Evolutionary conservation across 2,888 invertebrate species (phyloP).

Genomic region (Cerceris ruficornis): DNA sequence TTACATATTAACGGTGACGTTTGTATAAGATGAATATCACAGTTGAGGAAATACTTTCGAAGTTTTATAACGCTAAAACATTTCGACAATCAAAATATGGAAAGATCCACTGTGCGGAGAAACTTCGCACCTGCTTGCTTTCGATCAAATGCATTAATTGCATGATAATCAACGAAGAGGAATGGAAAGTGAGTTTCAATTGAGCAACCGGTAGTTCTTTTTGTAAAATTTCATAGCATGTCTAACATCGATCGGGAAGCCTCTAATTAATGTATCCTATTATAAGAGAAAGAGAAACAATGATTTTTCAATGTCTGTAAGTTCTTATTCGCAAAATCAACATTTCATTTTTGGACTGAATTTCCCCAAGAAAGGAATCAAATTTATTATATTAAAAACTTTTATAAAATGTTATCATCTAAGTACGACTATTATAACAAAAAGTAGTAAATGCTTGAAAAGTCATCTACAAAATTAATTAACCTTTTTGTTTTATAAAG

Average conservation of each 20-base stretch:
- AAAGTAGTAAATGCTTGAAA: too few relatives aligned
- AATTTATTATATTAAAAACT: too few relatives aligned
- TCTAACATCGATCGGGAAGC: conserved; percentile 16
- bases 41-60: too few relatives aligned
- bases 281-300: not conserved
- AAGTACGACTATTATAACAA: too few relatives aligned
- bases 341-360: not conserved
- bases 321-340: not conserved
- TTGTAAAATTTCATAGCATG: conserved; percentile 26
- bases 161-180: conserved; percentile 60
- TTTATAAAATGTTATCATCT: too few relatives aligned
- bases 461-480: too few relatives aligned
- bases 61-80: not conserved
- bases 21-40: too few relatives aligned
- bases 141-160: conserved; percentile 63
- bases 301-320: too few relatives aligned
- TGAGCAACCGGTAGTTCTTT: conserved; percentile 39
- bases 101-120: conserved; percentile 1
- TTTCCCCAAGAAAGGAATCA: too few relatives aligned
- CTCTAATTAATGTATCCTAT: conserved; percentile 43
- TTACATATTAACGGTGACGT: too few relatives aligned
- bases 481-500: too few relatives aligned
- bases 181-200: conserved; percentile 67
- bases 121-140: conserved; percentile 14
- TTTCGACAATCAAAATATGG: not conserved